These are phyloP conservation scores for Drosophila ustulata DNA, from an alignment of 2,888 invertebrate species.

Conservation along the genomic window DNA sequence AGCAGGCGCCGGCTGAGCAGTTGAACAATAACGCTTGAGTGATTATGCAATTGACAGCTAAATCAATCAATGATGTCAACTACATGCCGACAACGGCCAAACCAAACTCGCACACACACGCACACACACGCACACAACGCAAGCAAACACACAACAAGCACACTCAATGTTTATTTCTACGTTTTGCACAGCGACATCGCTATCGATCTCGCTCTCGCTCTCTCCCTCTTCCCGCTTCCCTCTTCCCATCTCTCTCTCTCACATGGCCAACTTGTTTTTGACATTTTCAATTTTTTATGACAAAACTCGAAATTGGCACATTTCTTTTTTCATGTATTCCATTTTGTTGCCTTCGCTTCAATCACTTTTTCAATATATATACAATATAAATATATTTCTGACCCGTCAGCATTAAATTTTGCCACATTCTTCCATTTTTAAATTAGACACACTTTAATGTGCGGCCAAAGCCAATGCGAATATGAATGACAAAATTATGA, in stretches of 20 bases:
- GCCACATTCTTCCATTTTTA: constrained; percentile 11
- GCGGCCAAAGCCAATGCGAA: not conserved
- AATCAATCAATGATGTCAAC: constrained; percentile 85
- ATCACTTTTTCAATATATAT: constrained; percentile 4
- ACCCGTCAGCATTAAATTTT: constrained; percentile 17
- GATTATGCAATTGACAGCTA: constrained; percentile 84
- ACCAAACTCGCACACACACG: constrained; percentile 27
- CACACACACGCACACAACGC: constrained; percentile 33
- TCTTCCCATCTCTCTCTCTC: not conserved
- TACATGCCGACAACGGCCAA: constrained; percentile 70
- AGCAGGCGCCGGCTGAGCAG: constrained; percentile 67
- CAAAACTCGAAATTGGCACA: constrained; percentile 71
- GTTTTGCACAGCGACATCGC: constrained; percentile 38
- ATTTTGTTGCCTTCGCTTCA: constrained; percentile 7
- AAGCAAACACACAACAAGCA: constrained; percentile 47
- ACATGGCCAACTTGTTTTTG: constrained; percentile 69
- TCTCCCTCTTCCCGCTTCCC: no score
- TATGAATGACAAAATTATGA: constrained; percentile 60
- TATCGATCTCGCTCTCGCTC: constrained; percentile 14
- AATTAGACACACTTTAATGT: constrained; percentile 21
- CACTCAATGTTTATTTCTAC: constrained; percentile 56
- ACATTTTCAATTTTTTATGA: constrained; percentile 82
- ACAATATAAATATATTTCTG: constrained; percentile 1
- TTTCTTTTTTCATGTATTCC: constrained; percentile 17
- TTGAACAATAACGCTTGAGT: constrained; percentile 82